phyloP scores from a whole-genome alignment of 2,797 vertebrate genomes.

The Argya squamiceps region DNA sequence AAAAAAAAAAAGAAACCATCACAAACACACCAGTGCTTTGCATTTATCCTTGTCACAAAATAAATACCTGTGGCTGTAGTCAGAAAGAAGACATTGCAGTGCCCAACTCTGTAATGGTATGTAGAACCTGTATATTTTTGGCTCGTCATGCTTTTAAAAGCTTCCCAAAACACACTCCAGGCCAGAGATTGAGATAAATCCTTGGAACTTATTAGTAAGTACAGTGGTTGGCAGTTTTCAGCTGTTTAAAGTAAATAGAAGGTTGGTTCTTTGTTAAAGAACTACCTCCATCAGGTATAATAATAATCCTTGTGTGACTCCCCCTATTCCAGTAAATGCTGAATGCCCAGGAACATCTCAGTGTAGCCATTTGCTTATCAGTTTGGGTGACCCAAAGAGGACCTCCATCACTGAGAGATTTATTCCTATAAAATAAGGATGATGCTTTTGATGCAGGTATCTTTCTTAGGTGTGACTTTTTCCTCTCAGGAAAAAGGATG shows the following conservation, averaged over 20 bases:
- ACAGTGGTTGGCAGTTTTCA: neutral
- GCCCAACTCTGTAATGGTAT: neutral
- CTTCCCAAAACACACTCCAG: neutral
- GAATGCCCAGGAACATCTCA: neutral
- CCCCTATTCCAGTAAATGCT: neutral
- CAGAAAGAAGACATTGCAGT: neutral
- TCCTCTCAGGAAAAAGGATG: neutral
- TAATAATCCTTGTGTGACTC: neutral
- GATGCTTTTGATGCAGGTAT: neutral
- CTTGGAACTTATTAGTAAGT: neutral
- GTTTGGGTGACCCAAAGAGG: neutral
- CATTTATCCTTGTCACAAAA: neutral
- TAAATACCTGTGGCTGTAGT: neutral
- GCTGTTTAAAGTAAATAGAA: neutral
- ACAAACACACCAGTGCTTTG: neutral
- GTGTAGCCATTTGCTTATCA: neutral
- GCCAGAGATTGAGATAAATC: neutral
- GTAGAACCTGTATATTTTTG: neutral
- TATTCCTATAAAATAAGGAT: neutral
- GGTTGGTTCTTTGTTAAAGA: neutral
- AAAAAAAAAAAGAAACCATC: too few relatives aligned
- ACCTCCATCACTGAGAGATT: neutral
- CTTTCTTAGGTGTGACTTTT: neutral
- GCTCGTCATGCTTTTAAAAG: neutral
- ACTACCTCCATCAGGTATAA: neutral